Evolutionary conservation across 2,113 vertebrate species (phyloP).

Genomic region (Heterotis niloticus): DNA sequence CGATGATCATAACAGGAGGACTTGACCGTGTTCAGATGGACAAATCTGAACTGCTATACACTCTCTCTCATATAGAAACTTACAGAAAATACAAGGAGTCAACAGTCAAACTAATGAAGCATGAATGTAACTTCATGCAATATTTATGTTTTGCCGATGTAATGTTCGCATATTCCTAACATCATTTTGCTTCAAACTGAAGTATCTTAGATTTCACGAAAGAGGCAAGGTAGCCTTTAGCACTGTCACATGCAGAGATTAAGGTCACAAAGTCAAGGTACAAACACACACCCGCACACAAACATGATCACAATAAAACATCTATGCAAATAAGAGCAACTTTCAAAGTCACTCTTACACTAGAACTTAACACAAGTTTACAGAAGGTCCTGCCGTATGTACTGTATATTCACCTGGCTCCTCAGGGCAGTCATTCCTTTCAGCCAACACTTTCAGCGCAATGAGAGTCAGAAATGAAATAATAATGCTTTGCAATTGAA

Average conservation of each 20-base stretch:
- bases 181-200: background rate
- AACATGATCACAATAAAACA: too few relatives aligned
- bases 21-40: background rate
- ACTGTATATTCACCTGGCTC: too few relatives aligned
- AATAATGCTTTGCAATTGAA: background rate
- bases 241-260: too few relatives aligned
- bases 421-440: too few relatives aligned
- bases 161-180: background rate
- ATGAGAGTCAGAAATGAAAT: background rate
- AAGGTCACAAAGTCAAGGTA: too few relatives aligned
- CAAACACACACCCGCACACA: too few relatives aligned
- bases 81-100: background rate
- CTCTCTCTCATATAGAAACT: background rate
- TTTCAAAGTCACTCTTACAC: too few relatives aligned
- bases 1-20: constrained; percentile 54
- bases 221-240: too few relatives aligned
- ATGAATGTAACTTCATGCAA: background rate
- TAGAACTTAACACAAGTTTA: too few relatives aligned
- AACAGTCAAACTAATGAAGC: background rate
- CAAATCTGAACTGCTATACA: background rate
- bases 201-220: background rate
- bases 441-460: too few relatives aligned
- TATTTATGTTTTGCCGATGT: background rate
- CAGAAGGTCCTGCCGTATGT: too few relatives aligned
- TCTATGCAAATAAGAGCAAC: too few relatives aligned